A percentile compares a stretch with the other conserved stretches of the same genome.
Conservation (phyloP, 2,797 vertebrate genomes). For the Melopsittacus undulatus region DNA sequence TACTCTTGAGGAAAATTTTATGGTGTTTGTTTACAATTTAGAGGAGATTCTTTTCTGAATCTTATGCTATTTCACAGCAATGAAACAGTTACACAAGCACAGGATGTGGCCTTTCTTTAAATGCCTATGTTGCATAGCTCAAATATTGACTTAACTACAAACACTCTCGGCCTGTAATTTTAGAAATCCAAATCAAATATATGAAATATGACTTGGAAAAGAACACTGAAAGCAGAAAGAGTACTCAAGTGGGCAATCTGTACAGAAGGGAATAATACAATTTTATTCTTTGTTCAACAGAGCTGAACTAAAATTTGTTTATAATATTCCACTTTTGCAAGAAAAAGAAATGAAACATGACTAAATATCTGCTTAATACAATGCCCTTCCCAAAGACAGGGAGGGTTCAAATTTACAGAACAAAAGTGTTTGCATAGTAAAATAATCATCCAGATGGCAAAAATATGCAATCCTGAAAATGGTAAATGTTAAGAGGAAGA, state of each 20-base stretch:
- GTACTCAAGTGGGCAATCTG: not conserved
- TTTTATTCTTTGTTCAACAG: not conserved
- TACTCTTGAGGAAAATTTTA: not conserved
- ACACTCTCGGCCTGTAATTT: conserved; percentile 38
- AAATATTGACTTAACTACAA: conserved; percentile 68
- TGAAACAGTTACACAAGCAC: conserved; percentile 31
- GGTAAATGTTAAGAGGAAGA: not conserved
- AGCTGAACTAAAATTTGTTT: not conserved
- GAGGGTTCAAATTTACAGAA: not conserved
- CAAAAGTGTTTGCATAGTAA: not conserved
- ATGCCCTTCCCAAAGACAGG: not conserved
- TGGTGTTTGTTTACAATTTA: not conserved
- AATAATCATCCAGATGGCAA: conserved; percentile 38
- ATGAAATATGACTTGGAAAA: conserved; percentile 14
- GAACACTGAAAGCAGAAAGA: not conserved
- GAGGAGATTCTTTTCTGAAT: not conserved
- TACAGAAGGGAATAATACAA: not conserved
- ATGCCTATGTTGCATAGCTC: conserved; percentile 9
- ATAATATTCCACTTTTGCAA: not conserved
- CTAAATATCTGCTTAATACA: not conserved
- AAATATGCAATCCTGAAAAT: not conserved
- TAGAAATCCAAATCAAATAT: conserved; percentile 36
- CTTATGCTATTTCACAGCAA: not conserved
- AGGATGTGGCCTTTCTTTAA: conserved; percentile 17
- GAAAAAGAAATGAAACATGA: not conserved